Evolutionary conservation across 2,113 vertebrate genomes (phyloP).

Genomic region (Cynoglossus semilaevis): DNA sequence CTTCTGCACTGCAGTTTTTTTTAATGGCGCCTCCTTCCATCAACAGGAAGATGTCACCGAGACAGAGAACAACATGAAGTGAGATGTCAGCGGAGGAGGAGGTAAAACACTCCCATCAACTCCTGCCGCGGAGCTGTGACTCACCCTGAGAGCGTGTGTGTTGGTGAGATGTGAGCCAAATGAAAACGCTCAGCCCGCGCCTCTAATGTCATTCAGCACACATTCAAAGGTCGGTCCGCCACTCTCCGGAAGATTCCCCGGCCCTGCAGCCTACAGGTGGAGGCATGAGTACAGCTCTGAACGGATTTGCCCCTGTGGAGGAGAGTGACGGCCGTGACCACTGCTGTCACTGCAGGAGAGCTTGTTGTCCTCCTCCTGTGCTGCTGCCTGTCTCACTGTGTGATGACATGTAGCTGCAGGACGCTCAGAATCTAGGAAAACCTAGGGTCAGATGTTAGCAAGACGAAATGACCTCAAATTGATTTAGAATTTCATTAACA

Average conservation of each 20-base stretch:
- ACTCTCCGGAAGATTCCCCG: not conserved
- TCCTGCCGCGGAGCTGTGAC: slow-evolving; percentile 25
- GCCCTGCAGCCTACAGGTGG: not conserved
- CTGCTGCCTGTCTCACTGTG: not conserved
- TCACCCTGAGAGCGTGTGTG: slow-evolving; percentile 3
- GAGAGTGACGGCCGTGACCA: slow-evolving; percentile 12
- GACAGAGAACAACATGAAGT: not conserved
- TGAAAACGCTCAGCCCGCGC: not conserved
- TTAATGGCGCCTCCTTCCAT: not conserved
- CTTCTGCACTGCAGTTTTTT: slow-evolving; percentile 11
- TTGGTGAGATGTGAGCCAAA: slow-evolving; percentile 1
- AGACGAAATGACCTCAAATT: too few species aligned
- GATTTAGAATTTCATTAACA: too few species aligned
- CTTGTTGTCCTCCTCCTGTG: slow-evolving; percentile 16
- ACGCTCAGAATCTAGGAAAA: too few species aligned
- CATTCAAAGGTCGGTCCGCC: not conserved
- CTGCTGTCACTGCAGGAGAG: slow-evolving; percentile 27
- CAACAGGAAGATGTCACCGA: slow-evolving; percentile 8
- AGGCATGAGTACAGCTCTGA: slow-evolving; percentile 20
- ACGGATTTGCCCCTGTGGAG: slow-evolving; percentile 37
- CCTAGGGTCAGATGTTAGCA: too few species aligned
- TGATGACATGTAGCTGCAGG: not conserved
- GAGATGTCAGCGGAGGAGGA: slow-evolving; percentile 5
- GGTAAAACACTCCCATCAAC: slow-evolving; percentile 22
- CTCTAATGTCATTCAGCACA: not conserved